Evolutionary conservation across 2,113 vertebrate genomes (phyloP), one percentile per base, ranked within the genome.

Genomic region (Chamaetylas fuelleborni): DNA sequence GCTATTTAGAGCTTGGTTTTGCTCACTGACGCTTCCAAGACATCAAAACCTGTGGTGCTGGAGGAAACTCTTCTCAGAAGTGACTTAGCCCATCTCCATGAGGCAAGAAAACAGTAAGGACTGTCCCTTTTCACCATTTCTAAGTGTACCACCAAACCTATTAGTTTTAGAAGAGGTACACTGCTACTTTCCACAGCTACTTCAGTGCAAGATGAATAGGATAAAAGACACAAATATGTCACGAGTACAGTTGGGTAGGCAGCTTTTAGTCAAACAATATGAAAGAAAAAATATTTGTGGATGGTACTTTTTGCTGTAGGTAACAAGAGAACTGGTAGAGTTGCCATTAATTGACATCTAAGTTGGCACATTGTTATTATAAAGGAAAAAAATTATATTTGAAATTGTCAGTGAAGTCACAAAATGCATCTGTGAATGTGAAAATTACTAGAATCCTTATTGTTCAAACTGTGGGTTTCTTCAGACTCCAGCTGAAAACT

Each of bases 231-330:
- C 9, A 65, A 70, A 13, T 5, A 18, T 3, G 1, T 22, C 22
- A 62, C 15, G 12, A 0, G 0, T 23, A 24, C 9, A 76, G 22
- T 5, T 64, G 40, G 2, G 16, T 8, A 3, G 24, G 15, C 26
- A 69, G 9, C 36, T 69, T 91, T 87, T 33, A 74, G 48, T 6
- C 11, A 87, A 85, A 40, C 14, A 76, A 72, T 7, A 57, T 23
- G 9, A 54, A 82, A 74, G 10, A 40, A 76, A 84, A 91, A 54
- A 36, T 29, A 78, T 34, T 28, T 36, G 45, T 50, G 29, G 14
- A 66, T 23, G 47, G 15, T 18, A 56, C 16, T 86, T 19, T 86
- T 64, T 81, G 24, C 23, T 84, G 24, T 38, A 82, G 43, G 38
- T 54, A 20, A 22, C 5, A 18, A 72, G 3, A 84, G 16, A 81